Evolutionary conservation across 2,797 vertebrate genomes (phyloP).

Genomic region (Eremophila alpestris): DNA sequence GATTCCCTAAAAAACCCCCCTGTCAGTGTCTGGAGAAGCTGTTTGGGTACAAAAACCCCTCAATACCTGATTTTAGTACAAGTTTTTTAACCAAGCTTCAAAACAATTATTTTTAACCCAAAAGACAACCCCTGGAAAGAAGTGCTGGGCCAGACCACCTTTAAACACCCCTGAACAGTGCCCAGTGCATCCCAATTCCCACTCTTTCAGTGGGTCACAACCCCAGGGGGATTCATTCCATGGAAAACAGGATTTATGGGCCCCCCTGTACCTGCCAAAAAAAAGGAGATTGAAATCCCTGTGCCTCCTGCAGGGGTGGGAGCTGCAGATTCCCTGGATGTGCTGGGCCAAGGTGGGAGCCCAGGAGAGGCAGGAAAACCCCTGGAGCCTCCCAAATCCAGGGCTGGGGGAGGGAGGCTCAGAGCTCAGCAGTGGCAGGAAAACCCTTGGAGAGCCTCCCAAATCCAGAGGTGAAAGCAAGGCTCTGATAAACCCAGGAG

Average conservation of each 20-base stretch:
- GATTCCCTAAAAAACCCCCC: neutral
- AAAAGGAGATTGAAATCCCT: neutral
- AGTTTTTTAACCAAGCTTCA: neutral
- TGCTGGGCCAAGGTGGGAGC: neutral
- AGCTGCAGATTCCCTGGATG: neutral
- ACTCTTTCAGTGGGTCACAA: neutral
- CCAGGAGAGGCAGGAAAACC: neutral
- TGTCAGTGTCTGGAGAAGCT: accelerated
- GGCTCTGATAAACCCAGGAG: neutral
- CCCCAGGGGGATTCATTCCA: accelerated
- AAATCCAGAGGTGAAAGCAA: accelerated
- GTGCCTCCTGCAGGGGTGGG: neutral
- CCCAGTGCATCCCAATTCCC: neutral
- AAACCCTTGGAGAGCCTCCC: neutral
- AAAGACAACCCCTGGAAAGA: neutral
- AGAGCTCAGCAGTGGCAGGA: neutral
- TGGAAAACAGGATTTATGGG: accelerated
- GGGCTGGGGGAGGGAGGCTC: neutral
- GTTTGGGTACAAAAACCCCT: neutral
- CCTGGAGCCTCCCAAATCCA: neutral
- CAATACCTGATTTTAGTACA: neutral
- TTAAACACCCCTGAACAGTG: neutral
- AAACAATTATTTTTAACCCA: neutral
- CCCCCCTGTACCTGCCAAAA: neutral
- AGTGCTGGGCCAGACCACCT: neutral